phyloP scores from a whole-genome alignment of 2,797 vertebrate genomes.

The Acanthurus tractus region DNA sequence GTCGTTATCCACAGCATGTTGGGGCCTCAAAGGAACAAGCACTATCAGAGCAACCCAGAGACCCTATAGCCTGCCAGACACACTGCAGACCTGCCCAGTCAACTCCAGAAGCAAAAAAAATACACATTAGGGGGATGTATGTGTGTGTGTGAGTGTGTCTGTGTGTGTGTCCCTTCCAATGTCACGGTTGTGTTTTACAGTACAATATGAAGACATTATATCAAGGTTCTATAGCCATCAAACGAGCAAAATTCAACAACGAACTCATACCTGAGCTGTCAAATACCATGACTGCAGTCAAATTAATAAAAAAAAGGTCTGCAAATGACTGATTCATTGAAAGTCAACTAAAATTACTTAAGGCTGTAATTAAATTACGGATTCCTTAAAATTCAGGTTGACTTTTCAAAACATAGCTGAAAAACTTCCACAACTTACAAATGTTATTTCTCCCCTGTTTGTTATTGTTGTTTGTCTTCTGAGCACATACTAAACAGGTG shows the following conservation, averaged over 20 bases:
- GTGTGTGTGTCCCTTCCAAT: conserved; percentile 22
- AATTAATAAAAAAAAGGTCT: neutral
- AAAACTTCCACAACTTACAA: neutral
- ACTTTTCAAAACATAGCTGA: neutral
- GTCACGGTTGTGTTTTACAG: conserved; percentile 18
- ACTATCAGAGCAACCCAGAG: conserved; percentile 81
- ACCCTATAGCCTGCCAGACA: conserved; percentile 66
- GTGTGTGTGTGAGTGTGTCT: conserved; percentile 27
- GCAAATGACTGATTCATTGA: neutral
- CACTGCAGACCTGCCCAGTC: conserved; percentile 43
- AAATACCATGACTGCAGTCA: neutral
- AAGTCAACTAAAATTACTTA: neutral
- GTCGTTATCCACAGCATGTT: conserved; percentile 68
- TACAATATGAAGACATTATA: conserved; percentile 31
- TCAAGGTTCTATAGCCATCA: neutral
- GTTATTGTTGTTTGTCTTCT: neutral
- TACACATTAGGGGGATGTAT: conserved; percentile 6
- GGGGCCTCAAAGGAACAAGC: conserved; percentile 65
- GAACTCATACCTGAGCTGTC: neutral
- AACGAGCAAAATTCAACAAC: neutral
- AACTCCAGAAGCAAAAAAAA: conserved; percentile 34
- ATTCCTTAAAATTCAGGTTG: neutral
- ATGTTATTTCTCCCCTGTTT: neutral
- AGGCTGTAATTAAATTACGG: neutral
- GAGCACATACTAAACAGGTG: neutral